phyloP scores from a whole-genome alignment of 2,113 vertebrate genomes.

The Pleuronectes platessa region DNA sequence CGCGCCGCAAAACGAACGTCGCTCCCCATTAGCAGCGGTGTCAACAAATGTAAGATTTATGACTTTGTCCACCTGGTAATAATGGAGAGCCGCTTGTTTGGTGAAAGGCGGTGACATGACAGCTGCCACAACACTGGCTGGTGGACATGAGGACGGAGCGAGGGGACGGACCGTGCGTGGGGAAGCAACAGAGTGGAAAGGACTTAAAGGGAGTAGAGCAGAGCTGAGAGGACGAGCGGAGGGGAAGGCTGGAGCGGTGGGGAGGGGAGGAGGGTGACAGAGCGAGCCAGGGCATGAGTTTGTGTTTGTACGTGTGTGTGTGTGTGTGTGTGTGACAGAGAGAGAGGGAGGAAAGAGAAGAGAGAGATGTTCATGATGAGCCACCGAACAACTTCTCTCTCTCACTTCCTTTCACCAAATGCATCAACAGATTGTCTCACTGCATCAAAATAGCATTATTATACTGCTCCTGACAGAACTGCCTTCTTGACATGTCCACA shows the following conservation, averaged over 20 bases:
- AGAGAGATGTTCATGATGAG: slow-evolving; percentile 16
- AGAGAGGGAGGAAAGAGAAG: background rate
- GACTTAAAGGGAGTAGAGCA: slow-evolving; percentile 39
- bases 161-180: slow-evolving; percentile 32
- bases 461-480: slow-evolving; percentile 46
- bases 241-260: background rate
- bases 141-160: slow-evolving; percentile 8
- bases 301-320: too few relatives aligned
- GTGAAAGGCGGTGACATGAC: slow-evolving; percentile 63
- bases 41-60: slow-evolving; percentile 59
- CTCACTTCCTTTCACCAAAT: slow-evolving; percentile 28
- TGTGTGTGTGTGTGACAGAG: background rate
- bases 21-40: slow-evolving; percentile 35
- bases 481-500: slow-evolving; percentile 22
- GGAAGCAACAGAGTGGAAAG: slow-evolving; percentile 62
- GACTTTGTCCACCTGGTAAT: slow-evolving; percentile 64
- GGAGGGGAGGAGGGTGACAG: slow-evolving; percentile 8
- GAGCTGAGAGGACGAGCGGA: slow-evolving; percentile 22
- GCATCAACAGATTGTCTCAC: slow-evolving; percentile 55
- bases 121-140: slow-evolving; percentile 54
- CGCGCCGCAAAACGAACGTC: background rate
- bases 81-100: slow-evolving; percentile 46
- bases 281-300: slow-evolving; percentile 3
- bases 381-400: slow-evolving; percentile 19
- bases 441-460: slow-evolving; percentile 40